A percentile compares a stretch with the other conserved stretches of the same genome.
These are phyloP conservation scores for Chondrosia reniformis DNA, from an alignment of 37 sponge, comb jelly and placozoan species.

Conservation along the genomic window DNA sequence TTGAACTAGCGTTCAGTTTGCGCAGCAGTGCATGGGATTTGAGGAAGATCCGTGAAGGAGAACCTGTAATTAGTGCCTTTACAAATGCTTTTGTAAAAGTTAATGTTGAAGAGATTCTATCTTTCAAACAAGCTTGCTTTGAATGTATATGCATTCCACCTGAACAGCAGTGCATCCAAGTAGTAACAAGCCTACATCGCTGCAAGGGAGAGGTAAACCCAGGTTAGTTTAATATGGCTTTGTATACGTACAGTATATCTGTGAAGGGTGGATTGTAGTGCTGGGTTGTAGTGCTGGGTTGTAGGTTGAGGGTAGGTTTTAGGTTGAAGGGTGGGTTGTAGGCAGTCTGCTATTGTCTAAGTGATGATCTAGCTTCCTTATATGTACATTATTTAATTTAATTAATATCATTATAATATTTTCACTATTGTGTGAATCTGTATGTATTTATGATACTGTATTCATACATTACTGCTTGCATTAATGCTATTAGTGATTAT, in stretches of 20 bases:
- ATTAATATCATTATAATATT: too few relatives aligned
- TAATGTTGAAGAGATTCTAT: constrained; percentile 57
- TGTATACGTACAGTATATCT: not conserved
- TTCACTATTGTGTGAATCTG: too few relatives aligned
- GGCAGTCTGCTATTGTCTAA: too few relatives aligned
- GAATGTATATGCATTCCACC: constrained; percentile 40
- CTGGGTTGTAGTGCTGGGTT: not conserved
- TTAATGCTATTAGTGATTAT: too few relatives aligned
- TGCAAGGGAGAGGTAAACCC: not conserved
- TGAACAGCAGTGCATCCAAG: constrained; percentile 8
- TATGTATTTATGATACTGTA: too few relatives aligned
- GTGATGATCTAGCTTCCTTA: too few relatives aligned
- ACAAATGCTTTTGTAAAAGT: constrained; percentile 62
- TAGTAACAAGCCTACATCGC: not conserved
- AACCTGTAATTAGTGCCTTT: constrained; percentile 33
- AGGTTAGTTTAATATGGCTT: not conserved
- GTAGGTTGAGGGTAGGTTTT: too few relatives aligned
- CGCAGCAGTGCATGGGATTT: constrained; percentile 79
- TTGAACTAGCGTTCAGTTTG: constrained; percentile 51
- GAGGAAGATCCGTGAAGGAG: constrained; percentile 35
- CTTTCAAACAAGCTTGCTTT: constrained; percentile 38
- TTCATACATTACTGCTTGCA: too few relatives aligned
- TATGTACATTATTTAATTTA: too few relatives aligned
- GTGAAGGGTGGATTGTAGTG: not conserved
- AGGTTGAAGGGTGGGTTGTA: too few relatives aligned